phyloP scores from a whole-genome alignment of 2,797 vertebrate species.

The Toxotes lorentzi region DNA sequence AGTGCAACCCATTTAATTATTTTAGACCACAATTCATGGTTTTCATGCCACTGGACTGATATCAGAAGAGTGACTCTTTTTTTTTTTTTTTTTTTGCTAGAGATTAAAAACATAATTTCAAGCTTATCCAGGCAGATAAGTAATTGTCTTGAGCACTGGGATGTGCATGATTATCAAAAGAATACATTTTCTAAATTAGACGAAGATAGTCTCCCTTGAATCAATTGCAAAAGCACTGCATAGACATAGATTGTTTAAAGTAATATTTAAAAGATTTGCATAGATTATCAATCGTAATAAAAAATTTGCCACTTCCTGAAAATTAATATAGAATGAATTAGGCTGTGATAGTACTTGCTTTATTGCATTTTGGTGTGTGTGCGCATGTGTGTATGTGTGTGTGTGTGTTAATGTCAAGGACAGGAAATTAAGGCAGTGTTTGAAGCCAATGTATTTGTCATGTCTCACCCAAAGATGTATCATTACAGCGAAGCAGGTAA shows the following conservation, averaged over 20 bases:
- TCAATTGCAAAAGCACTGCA: slow-evolving; percentile 75
- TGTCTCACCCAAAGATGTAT: slow-evolving; percentile 62
- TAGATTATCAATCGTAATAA: slow-evolving; percentile 80
- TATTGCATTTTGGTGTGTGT: slow-evolving; percentile 66
- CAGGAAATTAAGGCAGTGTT: slow-evolving; percentile 79
- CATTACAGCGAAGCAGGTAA: slow-evolving; percentile 51
- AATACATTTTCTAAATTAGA: slow-evolving; percentile 83
- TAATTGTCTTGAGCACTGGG: slow-evolving; percentile 81
- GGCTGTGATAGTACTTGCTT: slow-evolving; percentile 71
- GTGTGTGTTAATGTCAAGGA: slow-evolving; percentile 68
- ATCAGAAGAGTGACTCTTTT: slow-evolving; percentile 61
- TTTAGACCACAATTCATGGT: slow-evolving; percentile 61
- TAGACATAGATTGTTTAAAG: slow-evolving; percentile 77
- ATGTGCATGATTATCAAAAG: slow-evolving; percentile 80
- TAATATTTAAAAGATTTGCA: slow-evolving; percentile 83
- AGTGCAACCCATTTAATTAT: slow-evolving; percentile 70
- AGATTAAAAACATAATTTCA: slow-evolving; percentile 84
- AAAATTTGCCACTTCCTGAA: slow-evolving; percentile 79
- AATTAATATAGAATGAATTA: slow-evolving; percentile 82
- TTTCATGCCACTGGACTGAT: slow-evolving; percentile 68
- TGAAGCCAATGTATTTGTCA: slow-evolving; percentile 73
- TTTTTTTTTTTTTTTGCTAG: slow-evolving; percentile 57
- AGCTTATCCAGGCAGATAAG: slow-evolving; percentile 82
- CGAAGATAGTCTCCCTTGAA: slow-evolving; percentile 72
- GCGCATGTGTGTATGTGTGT: slow-evolving; percentile 34